Evolutionary conservation across 2,113 vertebrate genomes (phyloP).

Genomic region (Perca flavescens): DNA sequence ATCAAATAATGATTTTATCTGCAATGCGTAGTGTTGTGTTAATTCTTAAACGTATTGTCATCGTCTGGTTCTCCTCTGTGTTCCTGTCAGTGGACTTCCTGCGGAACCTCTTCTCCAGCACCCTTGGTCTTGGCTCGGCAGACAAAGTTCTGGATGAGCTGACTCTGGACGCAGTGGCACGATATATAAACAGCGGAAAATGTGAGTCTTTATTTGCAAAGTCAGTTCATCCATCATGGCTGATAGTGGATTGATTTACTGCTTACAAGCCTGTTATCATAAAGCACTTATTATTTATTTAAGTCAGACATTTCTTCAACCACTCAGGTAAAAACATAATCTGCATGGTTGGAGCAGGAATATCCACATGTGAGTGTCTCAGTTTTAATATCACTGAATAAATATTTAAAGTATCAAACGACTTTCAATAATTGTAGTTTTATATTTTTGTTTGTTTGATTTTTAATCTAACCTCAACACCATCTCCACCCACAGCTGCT

Average conservation of each 20-base stretch:
- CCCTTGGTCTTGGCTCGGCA: conserved; percentile 85
- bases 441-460: background rate
- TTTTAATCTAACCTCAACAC: background rate
- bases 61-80: background rate
- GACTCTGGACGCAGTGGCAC: conserved; percentile 88
- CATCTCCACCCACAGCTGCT: conserved; percentile 81
- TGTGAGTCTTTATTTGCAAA: conserved; percentile 81
- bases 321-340: conserved; percentile 89
- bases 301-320: background rate
- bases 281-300: conserved; percentile 6
- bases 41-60: background rate
- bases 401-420: background rate
- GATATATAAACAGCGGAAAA: conserved; percentile 88
- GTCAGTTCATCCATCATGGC: background rate
- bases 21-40: background rate
- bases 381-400: background rate
- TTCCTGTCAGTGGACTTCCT: conserved; percentile 91
- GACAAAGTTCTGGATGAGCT: conserved; percentile 91
- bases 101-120: conserved; percentile 89
- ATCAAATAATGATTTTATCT: background rate
- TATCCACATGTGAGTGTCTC: conserved; percentile 88
- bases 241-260: background rate
- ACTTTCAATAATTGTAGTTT: background rate
- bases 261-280: background rate
- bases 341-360: conserved; percentile 93